Evolutionary conservation across 2,888 invertebrate genomes (phyloP).

Genomic region (Dryobotodes eremita): DNA sequence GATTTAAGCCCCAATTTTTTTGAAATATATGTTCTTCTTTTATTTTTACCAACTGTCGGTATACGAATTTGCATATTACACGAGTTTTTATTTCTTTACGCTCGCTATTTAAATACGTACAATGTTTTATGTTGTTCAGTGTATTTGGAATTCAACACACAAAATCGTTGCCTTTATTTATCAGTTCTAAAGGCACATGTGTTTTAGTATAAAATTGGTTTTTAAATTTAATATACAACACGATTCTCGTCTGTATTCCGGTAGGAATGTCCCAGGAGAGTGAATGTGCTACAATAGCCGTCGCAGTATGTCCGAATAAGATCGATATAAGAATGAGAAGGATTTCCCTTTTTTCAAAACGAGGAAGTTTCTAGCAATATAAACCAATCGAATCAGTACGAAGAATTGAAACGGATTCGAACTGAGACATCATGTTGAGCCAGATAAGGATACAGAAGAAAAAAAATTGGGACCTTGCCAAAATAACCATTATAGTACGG

Average conservation of each 20-base stretch:
- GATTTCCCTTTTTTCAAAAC: slow-evolving; percentile 11
- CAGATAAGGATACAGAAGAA: background rate
- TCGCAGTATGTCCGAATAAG: slow-evolving; percentile 58
- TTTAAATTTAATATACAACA: background rate
- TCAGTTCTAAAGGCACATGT: background rate
- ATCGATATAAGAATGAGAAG: slow-evolving; percentile 18
- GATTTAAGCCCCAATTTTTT: too few relatives aligned
- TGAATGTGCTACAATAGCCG: too few relatives aligned
- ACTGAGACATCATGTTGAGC: slow-evolving; percentile 11
- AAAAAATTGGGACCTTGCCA: background rate
- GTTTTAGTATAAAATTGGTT: slow-evolving; percentile 27
- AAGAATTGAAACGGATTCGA: slow-evolving; percentile 20
- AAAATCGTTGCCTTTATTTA: slow-evolving; percentile 24
- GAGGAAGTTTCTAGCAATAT: slow-evolving; percentile 19
- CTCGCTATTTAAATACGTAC: slow-evolving; percentile 2
- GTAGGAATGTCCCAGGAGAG: background rate
- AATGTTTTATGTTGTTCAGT: background rate
- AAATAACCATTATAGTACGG: background rate
- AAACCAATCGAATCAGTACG: background rate
- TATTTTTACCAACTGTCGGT: background rate
- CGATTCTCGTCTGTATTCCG: background rate
- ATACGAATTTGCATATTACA: background rate
- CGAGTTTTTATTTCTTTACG: background rate
- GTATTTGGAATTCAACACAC: slow-evolving; percentile 22
- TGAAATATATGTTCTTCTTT: background rate